Base-by-base conservation (phyloP, 2,888 invertebrate genomes). In the Anaspis maculata region DNA sequence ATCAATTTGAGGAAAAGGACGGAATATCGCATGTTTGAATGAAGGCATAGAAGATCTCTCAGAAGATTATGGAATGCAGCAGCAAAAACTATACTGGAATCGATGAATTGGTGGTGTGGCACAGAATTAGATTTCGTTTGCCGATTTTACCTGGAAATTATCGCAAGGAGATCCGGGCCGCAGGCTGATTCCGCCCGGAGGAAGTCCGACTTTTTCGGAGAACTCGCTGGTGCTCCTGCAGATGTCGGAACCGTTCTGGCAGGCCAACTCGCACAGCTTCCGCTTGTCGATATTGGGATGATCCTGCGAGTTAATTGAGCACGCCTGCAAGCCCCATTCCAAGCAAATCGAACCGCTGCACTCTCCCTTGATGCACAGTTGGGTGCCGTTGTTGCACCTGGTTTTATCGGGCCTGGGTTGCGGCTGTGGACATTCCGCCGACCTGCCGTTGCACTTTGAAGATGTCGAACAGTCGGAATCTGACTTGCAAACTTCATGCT, bases 141-240 rank as follows among this genome's bases (percentile, higher is more conserved):
- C n/a, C n/a, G n/a, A n/a, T n/a, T n/a, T n/a, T 65, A 83, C 85
- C 76, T 90, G 89, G 72, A 94, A 98, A 68, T 98, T 95, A 67
- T 98, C 95, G 66, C 98, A 98, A 0, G 98, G 97, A 28, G 96
- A 92, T 13, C 98, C 96, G 3, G 95, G 95, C 30, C 92, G 72
- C 43, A 96, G 68, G 50, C 85, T 88, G 45, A 90, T 89, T 10
- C 89, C 90, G 9, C 84, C 87, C 1, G 67, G 66, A 0, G 87
- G 86, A 51, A 90, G 64, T 14, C 81, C 82, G 13, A 83, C 81
- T 13, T 71, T 58, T 6, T 72, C 65, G 1, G 87, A 83, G 65
- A 91, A 88, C 62, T 90, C 89, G 27, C 87, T 88, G 2, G 91
- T 92, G 59, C 90, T 89, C 41, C 81, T 74, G 57, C 91, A 91